Evolutionary conservation across 2,797 vertebrate species (phyloP).

Genomic region (Lacerta agilis): DNA sequence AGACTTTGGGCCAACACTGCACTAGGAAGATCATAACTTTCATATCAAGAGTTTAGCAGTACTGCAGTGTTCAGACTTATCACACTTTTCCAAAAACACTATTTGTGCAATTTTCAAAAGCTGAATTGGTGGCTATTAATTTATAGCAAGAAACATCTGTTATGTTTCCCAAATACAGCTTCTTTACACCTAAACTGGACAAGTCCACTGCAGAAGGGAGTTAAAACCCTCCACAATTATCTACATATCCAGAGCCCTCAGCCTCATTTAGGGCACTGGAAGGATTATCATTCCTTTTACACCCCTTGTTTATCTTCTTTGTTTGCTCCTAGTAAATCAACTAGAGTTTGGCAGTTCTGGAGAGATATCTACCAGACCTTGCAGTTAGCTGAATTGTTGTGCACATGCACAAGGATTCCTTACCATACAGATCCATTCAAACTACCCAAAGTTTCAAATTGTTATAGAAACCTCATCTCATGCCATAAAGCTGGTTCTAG

Average conservation of each 20-base stretch:
- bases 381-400: background rate
- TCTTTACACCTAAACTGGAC: background rate
- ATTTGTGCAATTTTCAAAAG: background rate
- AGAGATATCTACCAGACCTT: background rate
- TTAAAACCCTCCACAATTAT: background rate
- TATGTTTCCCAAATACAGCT: background rate
- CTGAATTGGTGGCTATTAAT: background rate
- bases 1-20: background rate
- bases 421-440: background rate
- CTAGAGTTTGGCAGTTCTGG: background rate
- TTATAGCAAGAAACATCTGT: background rate
- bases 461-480: background rate
- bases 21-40: constrained; percentile 28
- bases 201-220: background rate
- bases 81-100: background rate
- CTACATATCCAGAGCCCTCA: background rate
- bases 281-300: background rate
- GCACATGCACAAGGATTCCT: background rate
- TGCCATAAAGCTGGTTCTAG: background rate
- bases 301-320: background rate
- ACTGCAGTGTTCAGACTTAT: background rate
- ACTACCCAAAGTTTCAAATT: too few relatives aligned
- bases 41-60: background rate
- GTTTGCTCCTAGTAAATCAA: background rate
- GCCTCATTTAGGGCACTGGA: background rate